Evolutionary conservation across 2,797 vertebrate species (phyloP).

Genomic region (Gallinago stenura): DNA sequence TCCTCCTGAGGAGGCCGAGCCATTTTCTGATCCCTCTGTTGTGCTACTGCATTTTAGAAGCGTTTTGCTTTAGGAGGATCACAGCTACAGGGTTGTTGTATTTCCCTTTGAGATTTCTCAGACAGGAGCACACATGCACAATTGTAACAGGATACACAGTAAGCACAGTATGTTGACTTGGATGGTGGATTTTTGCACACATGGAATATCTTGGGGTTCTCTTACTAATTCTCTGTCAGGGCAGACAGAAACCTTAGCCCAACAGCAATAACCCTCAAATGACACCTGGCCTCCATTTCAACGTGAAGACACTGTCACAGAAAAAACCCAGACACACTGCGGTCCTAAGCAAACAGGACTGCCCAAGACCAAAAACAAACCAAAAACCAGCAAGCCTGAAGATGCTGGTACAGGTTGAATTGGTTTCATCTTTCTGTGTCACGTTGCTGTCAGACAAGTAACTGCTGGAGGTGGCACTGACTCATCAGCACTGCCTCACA

Average conservation of each 20-base stretch:
- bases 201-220: neutral
- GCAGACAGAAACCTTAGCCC: neutral
- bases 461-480: conserved; percentile 35
- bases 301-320: neutral
- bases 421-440: neutral
- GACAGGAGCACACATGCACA: neutral
- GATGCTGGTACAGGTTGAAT: neutral
- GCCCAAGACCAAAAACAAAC: neutral
- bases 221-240: neutral
- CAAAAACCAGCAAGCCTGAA: neutral
- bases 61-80: fast-evolving
- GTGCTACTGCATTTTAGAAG: neutral
- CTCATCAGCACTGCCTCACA: conserved; percentile 44
- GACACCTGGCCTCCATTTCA: neutral
- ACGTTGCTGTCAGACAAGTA: neutral
- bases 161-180: neutral
- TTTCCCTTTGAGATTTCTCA: neutral
- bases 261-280: neutral
- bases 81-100: neutral
- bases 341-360: neutral
- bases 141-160: neutral
- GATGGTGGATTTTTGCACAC: neutral
- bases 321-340: neutral
- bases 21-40: neutral
- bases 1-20: neutral